Conservation (phyloP, 2,888 invertebrate genomes). For the Bombylius discolor region DNA sequence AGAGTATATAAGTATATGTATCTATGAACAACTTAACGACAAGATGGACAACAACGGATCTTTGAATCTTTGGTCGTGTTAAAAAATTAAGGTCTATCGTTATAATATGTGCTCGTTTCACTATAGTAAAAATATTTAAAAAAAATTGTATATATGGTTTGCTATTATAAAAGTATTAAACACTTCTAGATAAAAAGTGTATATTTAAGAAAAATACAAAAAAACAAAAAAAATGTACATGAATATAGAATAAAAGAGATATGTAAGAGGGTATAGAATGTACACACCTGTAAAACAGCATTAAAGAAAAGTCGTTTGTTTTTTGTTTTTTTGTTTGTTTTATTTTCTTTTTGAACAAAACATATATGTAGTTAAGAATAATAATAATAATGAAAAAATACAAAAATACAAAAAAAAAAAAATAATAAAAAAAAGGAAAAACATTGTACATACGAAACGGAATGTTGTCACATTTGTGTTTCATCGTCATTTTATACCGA, state of each 20-base stretch:
- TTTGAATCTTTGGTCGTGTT: constrained; percentile 1
- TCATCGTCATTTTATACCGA: constrained; percentile 17
- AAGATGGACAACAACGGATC: constrained; percentile 4
- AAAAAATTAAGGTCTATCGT: constrained; percentile 5
- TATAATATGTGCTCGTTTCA: no score
- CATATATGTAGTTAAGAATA: no score
- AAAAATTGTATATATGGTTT: no score
- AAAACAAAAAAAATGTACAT: background rate
- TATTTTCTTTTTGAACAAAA: no score
- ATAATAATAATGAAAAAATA: no score
- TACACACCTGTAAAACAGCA: background rate
- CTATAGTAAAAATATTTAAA: no score
- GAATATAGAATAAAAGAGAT: background rate
- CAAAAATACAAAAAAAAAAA: no score
- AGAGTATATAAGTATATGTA: background rate
- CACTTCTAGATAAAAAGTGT: background rate
- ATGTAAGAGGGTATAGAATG: no score
- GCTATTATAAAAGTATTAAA: no score
- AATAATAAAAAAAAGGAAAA: no score
- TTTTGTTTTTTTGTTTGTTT: no score
- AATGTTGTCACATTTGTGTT: constrained; percentile 21
- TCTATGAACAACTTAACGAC: background rate
- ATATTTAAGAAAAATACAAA: background rate
- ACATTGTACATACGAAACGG: constrained; percentile 13
- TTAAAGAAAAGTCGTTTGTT: no score